phyloP scores from a whole-genome alignment of 2,888 invertebrate genomes.

The Parnassius glacialis region DNA sequence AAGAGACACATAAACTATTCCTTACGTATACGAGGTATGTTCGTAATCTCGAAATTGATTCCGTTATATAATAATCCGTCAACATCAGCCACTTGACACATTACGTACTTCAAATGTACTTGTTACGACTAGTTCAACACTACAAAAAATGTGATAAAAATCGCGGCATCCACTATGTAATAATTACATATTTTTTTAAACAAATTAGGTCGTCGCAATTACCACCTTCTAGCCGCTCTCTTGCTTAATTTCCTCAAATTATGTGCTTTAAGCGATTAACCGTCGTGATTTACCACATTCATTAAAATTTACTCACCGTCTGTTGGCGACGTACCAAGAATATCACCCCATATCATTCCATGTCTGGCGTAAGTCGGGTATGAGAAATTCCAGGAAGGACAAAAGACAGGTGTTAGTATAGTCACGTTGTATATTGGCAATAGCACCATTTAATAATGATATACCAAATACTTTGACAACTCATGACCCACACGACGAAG shows the following conservation, averaged over 20 bases:
- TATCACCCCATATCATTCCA: too few species aligned
- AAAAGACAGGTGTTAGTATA: too few species aligned
- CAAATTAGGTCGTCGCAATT: slow-evolving; percentile 26
- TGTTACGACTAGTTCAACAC: slow-evolving; percentile 12
- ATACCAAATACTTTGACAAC: background rate
- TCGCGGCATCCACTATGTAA: background rate
- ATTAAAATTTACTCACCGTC: background rate
- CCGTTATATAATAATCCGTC: slow-evolving; percentile 19
- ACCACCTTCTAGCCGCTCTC: slow-evolving; percentile 26
- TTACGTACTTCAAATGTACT: slow-evolving; percentile 7
- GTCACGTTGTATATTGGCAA: too few species aligned
- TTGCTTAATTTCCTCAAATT: slow-evolving; percentile 25
- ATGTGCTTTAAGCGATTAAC: slow-evolving; percentile 13
- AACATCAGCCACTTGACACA: slow-evolving; percentile 9
- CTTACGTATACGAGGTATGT: slow-evolving; percentile 3
- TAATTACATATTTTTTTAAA: slow-evolving; percentile 23
- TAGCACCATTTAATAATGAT: background rate
- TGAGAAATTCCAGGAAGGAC: too few species aligned
- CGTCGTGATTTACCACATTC: background rate
- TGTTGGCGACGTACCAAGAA: too few species aligned
- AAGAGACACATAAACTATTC: slow-evolving; percentile 1
- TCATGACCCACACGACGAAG: slow-evolving; percentile 5
- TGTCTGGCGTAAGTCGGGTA: too few species aligned
- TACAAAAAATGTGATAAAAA: slow-evolving; percentile 18
- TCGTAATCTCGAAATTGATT: slow-evolving; percentile 7